Conservation (phyloP, 2,113 vertebrate species). For the Antennarius striatus region DNA sequence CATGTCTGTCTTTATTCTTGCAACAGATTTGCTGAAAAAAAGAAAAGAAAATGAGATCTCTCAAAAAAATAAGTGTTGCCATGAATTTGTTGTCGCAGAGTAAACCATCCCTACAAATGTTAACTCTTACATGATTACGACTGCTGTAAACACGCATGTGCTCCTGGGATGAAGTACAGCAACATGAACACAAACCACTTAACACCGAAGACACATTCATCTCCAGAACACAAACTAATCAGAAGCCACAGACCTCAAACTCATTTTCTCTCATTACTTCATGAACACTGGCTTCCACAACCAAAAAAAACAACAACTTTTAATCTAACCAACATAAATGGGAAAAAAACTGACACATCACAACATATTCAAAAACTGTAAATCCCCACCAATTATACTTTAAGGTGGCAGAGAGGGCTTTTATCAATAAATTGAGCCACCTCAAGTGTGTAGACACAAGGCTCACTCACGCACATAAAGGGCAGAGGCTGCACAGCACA, state of each 20-base stretch:
- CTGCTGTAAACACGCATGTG: neutral
- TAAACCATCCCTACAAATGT: too few species aligned
- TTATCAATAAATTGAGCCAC: slow-evolving; percentile 36
- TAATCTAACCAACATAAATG: slow-evolving; percentile 20
- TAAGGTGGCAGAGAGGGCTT: slow-evolving; percentile 50
- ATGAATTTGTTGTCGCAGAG: too few species aligned
- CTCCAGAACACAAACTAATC: slow-evolving; percentile 24
- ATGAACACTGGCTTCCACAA: slow-evolving; percentile 17
- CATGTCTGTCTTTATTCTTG: too few species aligned
- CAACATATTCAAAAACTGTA: slow-evolving; percentile 45
- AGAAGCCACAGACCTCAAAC: slow-evolving; percentile 11
- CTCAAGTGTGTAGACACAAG: slow-evolving; percentile 18
- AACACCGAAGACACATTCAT: slow-evolving; percentile 2
- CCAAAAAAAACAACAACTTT: neutral
- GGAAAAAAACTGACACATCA: slow-evolving; percentile 20
- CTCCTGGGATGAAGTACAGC: neutral
- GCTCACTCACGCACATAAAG: slow-evolving; percentile 14
- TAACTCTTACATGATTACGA: too few species aligned
- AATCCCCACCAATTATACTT: slow-evolving; percentile 50
- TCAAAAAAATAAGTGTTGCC: too few species aligned
- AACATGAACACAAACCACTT: slow-evolving; percentile 17
- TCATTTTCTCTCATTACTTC: slow-evolving; percentile 11
- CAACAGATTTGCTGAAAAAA: too few species aligned
- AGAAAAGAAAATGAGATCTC: too few species aligned
- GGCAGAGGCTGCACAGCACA: slow-evolving; percentile 1